These are phyloP conservation scores for Cosmorhoe ocellata DNA, from an alignment of 2,888 invertebrate genomes.

Conservation along the genomic window DNA sequence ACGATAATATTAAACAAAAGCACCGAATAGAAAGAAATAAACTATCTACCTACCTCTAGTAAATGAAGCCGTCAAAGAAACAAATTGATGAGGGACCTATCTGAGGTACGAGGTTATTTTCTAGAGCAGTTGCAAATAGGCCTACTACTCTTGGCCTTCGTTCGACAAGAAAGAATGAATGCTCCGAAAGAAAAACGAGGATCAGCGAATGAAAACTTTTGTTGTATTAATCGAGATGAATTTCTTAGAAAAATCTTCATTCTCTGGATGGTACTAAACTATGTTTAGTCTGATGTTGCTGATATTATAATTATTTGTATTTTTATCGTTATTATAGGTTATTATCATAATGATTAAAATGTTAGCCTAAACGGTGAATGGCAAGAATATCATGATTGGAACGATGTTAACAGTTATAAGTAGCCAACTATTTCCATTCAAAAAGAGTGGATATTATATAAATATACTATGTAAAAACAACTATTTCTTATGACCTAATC, in stretches of 20 bases:
- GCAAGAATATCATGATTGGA: too few species aligned
- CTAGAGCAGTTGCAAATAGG: constrained; percentile 18
- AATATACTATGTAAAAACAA: too few species aligned
- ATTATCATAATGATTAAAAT: too few species aligned
- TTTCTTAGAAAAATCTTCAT: constrained; percentile 22
- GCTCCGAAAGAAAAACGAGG: constrained; percentile 34
- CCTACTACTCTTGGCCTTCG: constrained; percentile 24
- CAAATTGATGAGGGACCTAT: constrained; percentile 20
- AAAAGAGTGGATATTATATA: too few species aligned
- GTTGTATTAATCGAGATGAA: constrained; percentile 32
- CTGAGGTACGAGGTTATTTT: constrained; percentile 13
- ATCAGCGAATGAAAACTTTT: constrained; percentile 28
- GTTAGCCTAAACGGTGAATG: too few species aligned
- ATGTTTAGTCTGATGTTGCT: neutral
- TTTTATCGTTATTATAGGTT: neutral
- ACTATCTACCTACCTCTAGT: neutral
- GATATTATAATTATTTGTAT: too few species aligned
- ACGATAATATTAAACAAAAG: too few species aligned
- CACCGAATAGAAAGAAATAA: too few species aligned
- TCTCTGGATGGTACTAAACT: neutral
- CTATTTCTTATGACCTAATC: too few species aligned
- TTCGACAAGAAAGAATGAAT: constrained; percentile 34
- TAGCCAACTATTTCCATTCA: too few species aligned
- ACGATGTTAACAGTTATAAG: too few species aligned
- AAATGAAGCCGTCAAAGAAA: constrained; percentile 8